phyloP scores from a whole-genome alignment of 2,113 vertebrate species.

The Protobothrops flavoviridis region DNA sequence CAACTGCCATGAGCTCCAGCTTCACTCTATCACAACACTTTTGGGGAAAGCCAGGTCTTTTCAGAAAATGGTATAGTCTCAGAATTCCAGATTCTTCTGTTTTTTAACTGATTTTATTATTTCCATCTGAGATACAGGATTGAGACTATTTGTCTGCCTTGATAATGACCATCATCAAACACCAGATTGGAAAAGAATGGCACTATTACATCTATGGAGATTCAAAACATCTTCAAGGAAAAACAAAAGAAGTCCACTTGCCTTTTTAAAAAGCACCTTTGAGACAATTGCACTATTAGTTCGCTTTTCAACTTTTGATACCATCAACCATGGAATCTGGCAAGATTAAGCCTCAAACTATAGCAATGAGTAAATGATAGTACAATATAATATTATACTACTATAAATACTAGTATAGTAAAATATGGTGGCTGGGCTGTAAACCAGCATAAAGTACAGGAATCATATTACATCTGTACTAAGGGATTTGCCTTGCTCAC shows the following conservation, averaged over 20 bases:
- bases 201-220: background rate
- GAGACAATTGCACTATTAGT: background rate
- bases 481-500: background rate
- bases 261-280: background rate
- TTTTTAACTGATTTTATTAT: background rate
- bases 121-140: background rate
- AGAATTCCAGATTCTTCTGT: background rate
- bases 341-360: background rate
- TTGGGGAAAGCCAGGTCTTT: background rate
- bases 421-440: background rate
- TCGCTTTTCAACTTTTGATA: background rate
- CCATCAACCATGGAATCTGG: background rate
- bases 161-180: background rate
- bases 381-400: no score
- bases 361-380: background rate
- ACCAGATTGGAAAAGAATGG: background rate
- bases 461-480: background rate
- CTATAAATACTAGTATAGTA: no score
- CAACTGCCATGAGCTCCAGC: background rate
- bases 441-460: background rate
- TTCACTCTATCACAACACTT: background rate
- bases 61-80: background rate
- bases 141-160: background rate
- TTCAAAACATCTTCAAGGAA: background rate
- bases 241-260: background rate